phyloP scores from a whole-genome alignment of 2,113 vertebrate species.

The Ginglymostoma cirratum region DNA sequence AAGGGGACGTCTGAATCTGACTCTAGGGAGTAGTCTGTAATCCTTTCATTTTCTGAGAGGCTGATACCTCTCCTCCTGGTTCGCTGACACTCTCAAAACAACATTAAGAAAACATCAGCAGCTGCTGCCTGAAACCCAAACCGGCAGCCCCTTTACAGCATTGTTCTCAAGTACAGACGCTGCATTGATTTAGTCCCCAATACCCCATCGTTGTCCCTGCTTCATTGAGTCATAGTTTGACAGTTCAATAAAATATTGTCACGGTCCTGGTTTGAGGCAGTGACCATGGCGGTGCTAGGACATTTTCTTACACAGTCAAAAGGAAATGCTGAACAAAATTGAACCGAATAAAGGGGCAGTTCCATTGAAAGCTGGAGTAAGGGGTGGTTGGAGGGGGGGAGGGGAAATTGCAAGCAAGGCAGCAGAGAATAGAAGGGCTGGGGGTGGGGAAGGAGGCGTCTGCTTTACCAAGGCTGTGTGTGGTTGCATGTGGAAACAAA shows the following conservation, averaged over 20 bases:
- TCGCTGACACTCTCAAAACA: background rate
- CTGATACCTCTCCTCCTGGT: background rate
- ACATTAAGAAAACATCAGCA: background rate
- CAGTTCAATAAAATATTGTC: slow-evolving; percentile 5
- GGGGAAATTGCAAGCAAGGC: background rate
- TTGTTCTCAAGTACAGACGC: background rate
- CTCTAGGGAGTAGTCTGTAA: background rate
- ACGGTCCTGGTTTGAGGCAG: background rate
- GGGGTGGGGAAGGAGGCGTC: background rate
- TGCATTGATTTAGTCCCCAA: background rate
- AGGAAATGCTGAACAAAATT: background rate
- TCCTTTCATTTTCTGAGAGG: background rate
- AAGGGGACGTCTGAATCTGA: background rate
- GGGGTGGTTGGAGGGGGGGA: background rate
- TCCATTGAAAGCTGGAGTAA: background rate
- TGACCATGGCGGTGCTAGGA: background rate
- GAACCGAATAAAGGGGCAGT: background rate
- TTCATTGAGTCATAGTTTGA: background rate
- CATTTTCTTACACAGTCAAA: background rate
- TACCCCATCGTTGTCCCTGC: background rate
- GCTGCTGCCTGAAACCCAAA: background rate
- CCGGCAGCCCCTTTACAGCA: background rate
- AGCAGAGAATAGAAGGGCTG: background rate
- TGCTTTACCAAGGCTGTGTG: background rate
- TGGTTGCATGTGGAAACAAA: background rate